These are phyloP conservation scores for Oceanites oceanicus DNA, from an alignment of 2,113 vertebrate species.

Conservation along the genomic window DNA sequence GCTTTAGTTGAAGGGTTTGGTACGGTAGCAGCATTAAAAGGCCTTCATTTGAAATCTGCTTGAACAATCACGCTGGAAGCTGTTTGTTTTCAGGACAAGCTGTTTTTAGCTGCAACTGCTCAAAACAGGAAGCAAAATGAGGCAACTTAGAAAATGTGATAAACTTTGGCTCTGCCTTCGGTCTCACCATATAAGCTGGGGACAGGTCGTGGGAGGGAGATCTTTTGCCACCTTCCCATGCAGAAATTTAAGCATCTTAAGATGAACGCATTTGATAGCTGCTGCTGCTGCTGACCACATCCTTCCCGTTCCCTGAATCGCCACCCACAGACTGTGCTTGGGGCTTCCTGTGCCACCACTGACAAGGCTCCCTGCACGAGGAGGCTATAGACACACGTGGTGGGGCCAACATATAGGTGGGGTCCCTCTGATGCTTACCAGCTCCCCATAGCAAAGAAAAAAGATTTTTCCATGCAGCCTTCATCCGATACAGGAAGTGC, in stretches of 20 bases:
- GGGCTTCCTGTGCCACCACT: background rate
- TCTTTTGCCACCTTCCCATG: background rate
- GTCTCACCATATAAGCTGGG: background rate
- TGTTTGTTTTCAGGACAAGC: background rate
- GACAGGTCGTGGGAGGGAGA: background rate
- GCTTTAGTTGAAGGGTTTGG: background rate
- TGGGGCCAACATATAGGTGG: rapidly evolving
- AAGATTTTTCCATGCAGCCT: background rate
- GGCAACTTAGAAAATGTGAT: background rate
- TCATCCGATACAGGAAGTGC: background rate
- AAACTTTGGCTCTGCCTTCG: background rate
- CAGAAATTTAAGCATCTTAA: background rate
- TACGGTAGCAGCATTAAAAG: background rate
- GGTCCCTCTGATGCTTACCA: background rate
- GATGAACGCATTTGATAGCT: background rate
- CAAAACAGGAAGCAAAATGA: background rate
- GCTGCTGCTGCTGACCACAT: background rate
- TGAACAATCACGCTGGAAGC: background rate
- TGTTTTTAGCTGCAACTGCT: background rate
- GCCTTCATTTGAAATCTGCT: background rate
- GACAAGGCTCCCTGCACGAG: background rate
- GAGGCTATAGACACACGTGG: background rate
- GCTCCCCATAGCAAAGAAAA: background rate
- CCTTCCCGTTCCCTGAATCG: background rate
- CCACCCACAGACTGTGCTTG: background rate